Base-by-base conservation (phyloP, 1,140 invertebrate genomes). In the Brachionus angularis region DNA sequence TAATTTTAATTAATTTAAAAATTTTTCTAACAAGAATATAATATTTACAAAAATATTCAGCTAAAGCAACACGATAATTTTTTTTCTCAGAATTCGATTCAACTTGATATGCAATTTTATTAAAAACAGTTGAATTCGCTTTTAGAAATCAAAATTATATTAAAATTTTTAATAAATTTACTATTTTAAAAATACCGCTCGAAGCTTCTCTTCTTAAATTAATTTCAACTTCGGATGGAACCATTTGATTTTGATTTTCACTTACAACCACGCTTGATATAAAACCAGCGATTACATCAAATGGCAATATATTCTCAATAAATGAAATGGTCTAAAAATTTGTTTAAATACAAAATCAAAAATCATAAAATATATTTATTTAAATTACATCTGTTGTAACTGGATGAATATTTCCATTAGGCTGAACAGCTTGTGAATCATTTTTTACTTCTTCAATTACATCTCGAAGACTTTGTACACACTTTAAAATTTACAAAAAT, bases 231-330 rank as follows among this genome's bases (percentile, higher is more conserved):
- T 67, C 62, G 25, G 62, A 67, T 23, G 62, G 62, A 5, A 33
- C 23, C 25, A 47, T 27, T 47, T 67, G 62, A 47, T 47, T 67
- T 16, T 39, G 23, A 50, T 67, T 46, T 34, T 67, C 44, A 31
- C 62, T 50, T 14, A 50, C 62, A 18, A 67, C 62, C 21, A 67
- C 62, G 36, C 47, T 67, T 31, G 62, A 46, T 29, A 67, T 67
- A 50, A 67, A 67, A 21, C 62, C 62, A 29, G 62, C 62, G 5
- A 67, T 67, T 67, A 67, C 47, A 50, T 67, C 62, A 50, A 67
- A 67, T n/a, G 42, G 62, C 18, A 67, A 42, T 10, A 67, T n/a
- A 67, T 67, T 67, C 7, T 29, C 12, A 23, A 47, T 47, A 67
- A 25, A 67, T 23, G 25, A 47, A 5, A 67, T 34, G n/a, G 62